Evolutionary conservation across 1,140 invertebrate genomes (phyloP).

Genomic region (Lordiphosa stackelbergi): DNA sequence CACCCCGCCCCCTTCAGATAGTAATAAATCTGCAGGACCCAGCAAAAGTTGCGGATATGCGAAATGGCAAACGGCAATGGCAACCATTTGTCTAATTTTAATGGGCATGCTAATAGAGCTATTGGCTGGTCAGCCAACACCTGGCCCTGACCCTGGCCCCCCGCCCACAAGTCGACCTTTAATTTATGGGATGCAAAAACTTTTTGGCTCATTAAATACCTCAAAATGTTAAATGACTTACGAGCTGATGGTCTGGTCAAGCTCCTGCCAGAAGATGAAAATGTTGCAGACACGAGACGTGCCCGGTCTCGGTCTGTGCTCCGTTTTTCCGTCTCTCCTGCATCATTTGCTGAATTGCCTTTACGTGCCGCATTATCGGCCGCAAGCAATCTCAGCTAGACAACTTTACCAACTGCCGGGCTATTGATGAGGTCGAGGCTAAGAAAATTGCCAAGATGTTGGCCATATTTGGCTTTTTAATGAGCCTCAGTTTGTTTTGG

Average conservation of each 20-base stretch:
- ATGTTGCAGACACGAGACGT: constrained; percentile 56
- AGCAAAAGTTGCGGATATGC: constrained; percentile 64
- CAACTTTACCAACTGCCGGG: constrained; percentile 23
- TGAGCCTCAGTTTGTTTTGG: constrained; percentile 34
- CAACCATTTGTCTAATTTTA: constrained; percentile 75
- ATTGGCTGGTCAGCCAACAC: constrained; percentile 60
- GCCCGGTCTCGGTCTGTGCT: constrained; percentile 21
- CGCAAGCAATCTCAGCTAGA: constrained; percentile 52
- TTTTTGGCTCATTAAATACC: constrained; percentile 75
- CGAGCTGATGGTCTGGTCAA: constrained; percentile 25
- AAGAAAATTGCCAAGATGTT: constrained; percentile 30
- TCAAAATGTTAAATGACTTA: constrained; percentile 75
- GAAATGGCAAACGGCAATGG: constrained; percentile 58
- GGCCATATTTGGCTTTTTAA: constrained; percentile 51
- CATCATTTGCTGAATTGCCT: constrained; percentile 67
- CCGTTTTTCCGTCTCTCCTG: constrained; percentile 10
- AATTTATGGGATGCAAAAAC: constrained; percentile 70
- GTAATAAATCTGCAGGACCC: constrained; percentile 60
- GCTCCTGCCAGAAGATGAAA: constrained; percentile 27
- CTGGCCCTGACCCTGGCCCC: constrained; percentile 38
- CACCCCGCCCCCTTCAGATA: constrained; percentile 11
- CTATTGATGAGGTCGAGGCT: constrained; percentile 56
- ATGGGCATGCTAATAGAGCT: constrained; percentile 74
- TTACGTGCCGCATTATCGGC: constrained; percentile 69
- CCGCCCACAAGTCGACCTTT: constrained; percentile 39